These are phyloP conservation scores for Ploceus nigricollis DNA, from an alignment of 2,113 vertebrate species.

Conservation along the genomic window DNA sequence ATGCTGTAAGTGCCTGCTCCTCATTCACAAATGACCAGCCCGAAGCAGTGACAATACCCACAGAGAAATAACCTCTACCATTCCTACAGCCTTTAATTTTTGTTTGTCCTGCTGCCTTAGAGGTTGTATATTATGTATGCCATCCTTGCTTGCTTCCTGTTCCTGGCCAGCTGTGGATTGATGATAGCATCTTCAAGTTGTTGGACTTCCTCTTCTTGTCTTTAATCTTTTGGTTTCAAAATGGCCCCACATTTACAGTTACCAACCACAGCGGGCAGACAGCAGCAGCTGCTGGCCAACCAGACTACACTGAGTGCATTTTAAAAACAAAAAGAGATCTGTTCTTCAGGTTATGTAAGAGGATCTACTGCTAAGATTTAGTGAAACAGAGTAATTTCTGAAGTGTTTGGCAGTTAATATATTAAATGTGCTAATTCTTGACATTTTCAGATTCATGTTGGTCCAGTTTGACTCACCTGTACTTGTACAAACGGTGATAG, in stretches of 20 bases:
- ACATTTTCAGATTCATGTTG: not conserved
- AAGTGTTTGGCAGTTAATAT: not conserved
- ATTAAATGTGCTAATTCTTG: not conserved
- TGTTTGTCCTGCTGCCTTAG: not conserved
- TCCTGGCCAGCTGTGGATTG: conserved; percentile 72
- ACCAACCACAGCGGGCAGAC: conserved; percentile 60
- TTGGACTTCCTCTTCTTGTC: conserved; percentile 79
- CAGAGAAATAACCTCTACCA: not conserved
- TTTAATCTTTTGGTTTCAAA: conserved; percentile 69
- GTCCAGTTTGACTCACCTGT: not conserved
- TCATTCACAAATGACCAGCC: not conserved
- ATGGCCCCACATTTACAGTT: conserved; percentile 65
- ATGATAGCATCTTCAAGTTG: conserved; percentile 78
- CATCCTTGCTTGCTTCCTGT: conserved; percentile 69
- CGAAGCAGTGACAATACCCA: not conserved
- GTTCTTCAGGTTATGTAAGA: conserved; percentile 19
- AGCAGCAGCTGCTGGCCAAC: conserved; percentile 37
- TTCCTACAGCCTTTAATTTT: not conserved
- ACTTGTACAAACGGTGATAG: not conserved
- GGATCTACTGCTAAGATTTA: conserved; percentile 22
- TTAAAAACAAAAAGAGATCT: conserved; percentile 12
- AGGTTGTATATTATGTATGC: conserved; percentile 7
- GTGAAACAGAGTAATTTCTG: not conserved
- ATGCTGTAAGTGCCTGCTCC: not conserved
- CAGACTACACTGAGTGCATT: not conserved